Evolutionary conservation across 35 echinoderm and acorn worm species (phyloP).

Genomic region (Acanthaster planci): DNA sequence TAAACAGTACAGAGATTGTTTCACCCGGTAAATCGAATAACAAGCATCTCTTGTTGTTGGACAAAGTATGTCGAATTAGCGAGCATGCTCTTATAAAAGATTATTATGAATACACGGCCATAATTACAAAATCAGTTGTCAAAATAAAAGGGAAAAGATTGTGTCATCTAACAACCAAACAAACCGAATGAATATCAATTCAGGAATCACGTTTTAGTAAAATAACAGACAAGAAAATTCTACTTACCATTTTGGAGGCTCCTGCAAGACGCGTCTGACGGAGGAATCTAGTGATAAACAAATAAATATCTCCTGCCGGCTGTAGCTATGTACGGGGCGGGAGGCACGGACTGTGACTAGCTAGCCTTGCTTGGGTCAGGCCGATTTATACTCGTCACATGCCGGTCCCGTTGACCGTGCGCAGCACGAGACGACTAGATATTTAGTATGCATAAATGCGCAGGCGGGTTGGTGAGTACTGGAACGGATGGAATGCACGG

Average conservation of each 20-base stretch:
- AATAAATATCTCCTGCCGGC: background rate
- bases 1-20: too few species aligned
- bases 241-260: slow-evolving; percentile 12
- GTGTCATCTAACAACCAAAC: too few species aligned
- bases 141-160: too few species aligned
- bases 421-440: background rate
- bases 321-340: slow-evolving; percentile 17
- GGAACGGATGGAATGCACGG: background rate
- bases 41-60: too few species aligned
- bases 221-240: background rate
- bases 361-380: background rate
- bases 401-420: background rate
- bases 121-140: too few species aligned
- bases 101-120: too few species aligned
- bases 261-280: background rate
- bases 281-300: background rate
- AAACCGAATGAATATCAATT: too few species aligned
- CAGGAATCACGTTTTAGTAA: too few species aligned
- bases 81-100: too few species aligned
- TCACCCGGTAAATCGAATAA: too few species aligned
- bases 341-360: background rate
- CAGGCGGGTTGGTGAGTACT: background rate
- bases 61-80: too few species aligned
- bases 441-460: background rate
- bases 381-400: background rate